phyloP scores from a whole-genome alignment of 2,113 vertebrate genomes.

The Gnathonemus echidnorhynchus region DNA sequence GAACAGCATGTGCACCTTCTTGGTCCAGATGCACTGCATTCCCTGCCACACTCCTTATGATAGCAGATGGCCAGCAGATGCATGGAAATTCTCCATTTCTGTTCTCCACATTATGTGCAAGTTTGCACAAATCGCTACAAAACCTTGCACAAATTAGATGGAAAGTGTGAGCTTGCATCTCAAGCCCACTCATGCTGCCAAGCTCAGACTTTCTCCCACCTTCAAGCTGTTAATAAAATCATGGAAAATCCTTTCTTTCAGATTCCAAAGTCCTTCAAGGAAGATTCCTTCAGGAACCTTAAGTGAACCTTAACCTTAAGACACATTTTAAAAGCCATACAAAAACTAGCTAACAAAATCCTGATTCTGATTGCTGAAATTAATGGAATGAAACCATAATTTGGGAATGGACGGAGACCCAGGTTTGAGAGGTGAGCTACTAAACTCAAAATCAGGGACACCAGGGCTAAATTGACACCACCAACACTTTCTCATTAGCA shows the following conservation, averaged over 20 bases:
- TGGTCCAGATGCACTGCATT: neutral
- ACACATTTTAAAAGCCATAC: neutral
- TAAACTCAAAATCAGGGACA: neutral
- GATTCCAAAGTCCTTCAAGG: conserved; percentile 94
- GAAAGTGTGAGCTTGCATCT: neutral
- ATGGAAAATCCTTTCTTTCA: conserved; percentile 95
- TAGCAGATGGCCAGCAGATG: neutral
- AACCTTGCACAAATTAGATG: neutral
- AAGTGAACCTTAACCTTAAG: conserved; percentile 52
- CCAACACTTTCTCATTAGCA: neutral
- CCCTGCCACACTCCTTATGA: neutral
- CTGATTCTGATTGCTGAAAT: neutral
- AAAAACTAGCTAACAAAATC: neutral
- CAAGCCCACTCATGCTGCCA: neutral
- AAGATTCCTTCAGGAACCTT: conserved; percentile 85
- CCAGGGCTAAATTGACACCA: neutral
- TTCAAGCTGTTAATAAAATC: conserved; percentile 94
- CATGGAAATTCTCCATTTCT: neutral
- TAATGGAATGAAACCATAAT: neutral
- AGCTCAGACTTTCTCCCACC: conserved; percentile 51
- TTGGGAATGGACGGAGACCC: neutral
- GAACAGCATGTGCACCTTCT: conserved; percentile 29
- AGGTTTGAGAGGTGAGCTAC: neutral
- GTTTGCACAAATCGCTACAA: neutral
- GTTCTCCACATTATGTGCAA: neutral